Evolutionary conservation across 2,113 vertebrate genomes (phyloP), one percentile per base, ranked within the genome.

Genomic region (Hucho hucho): DNA sequence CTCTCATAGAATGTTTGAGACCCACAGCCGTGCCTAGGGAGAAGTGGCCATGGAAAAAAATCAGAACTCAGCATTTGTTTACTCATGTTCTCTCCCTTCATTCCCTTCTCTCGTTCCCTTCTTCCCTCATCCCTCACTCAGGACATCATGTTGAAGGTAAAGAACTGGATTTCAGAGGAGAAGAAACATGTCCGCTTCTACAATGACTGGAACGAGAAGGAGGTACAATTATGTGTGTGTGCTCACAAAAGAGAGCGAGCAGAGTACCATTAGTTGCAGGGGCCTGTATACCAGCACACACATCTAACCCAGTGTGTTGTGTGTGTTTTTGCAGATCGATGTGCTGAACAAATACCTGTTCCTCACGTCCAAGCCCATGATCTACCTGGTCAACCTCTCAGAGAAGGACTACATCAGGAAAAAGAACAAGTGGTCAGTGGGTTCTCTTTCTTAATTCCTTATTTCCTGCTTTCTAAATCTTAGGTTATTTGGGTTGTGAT

Each of bases 301-400:
- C 47, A 14, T 16, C 47, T 16, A 49, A 49, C 14, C 14, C 47
- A 49, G 47, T 49, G 47, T 49, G 14, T 49, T 46, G 43, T 46
- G 32, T 37, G 7, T 65, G 7, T 65, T 4, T 81, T 18, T 76
- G 37, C 86, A 99, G 98, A 98, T 98, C 79, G 97, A 99, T 69
- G 97, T 98, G 67, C 90, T 99, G 90, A 99, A 99, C 92, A 98
- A 98, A 89, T 92, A 99, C 89, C 93, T 99, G 89, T 95, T 99
- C 86, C 93, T 99, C 88, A 99, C 97, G 64, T 99, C 98, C 78
- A 99, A 99, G 92, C 98, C 98, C 14, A 99, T 99, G 98, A 96
- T 98, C 83, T 99, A 99, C 84, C 93, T 99, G 93, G 95, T 99
- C 84, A 99, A 99, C 86, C 96, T 99, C 73, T 99, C 97, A 16